Evolutionary conservation across 1,140 invertebrate genomes (phyloP).

Genomic region (Wiebesia pumilae): DNA sequence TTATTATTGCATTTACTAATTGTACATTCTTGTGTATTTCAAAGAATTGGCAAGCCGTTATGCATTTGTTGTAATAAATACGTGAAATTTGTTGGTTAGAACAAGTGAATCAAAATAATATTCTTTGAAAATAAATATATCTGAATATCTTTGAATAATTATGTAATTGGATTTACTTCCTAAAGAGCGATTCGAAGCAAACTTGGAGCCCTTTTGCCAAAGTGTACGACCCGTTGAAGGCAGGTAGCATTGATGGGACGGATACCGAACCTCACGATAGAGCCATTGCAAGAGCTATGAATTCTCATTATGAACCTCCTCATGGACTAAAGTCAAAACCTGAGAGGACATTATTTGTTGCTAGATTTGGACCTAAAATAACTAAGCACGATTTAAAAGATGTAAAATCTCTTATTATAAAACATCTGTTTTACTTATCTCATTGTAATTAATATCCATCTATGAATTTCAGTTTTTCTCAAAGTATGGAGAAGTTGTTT

Average conservation of each 20-base stretch:
- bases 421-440: background rate
- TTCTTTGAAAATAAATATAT: background rate
- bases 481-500: constrained; percentile 80
- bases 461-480: constrained; percentile 78
- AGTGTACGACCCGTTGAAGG: constrained; percentile 80
- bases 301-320: constrained; percentile 82
- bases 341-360: constrained; percentile 85
- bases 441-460: background rate
- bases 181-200: constrained; percentile 51
- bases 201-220: constrained; percentile 76
- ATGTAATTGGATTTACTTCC: background rate
- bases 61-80: background rate
- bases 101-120: background rate
- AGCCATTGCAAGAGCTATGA: constrained; percentile 83
- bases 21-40: background rate
- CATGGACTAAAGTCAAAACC: constrained; percentile 82
- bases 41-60: background rate
- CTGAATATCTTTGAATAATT: background rate
- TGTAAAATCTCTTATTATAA: constrained; percentile 52
- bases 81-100: background rate
- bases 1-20: background rate
- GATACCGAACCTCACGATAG: constrained; percentile 89
- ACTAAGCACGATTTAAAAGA: constrained; percentile 73
- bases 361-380: constrained; percentile 84
- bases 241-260: constrained; percentile 90